Percentiles rank a stretch among this genome's conserved stretches.
phyloP scores from a whole-genome alignment of 37 sponge, comb jelly and placozoan species.

The Dysidea cf. avara region DNA sequence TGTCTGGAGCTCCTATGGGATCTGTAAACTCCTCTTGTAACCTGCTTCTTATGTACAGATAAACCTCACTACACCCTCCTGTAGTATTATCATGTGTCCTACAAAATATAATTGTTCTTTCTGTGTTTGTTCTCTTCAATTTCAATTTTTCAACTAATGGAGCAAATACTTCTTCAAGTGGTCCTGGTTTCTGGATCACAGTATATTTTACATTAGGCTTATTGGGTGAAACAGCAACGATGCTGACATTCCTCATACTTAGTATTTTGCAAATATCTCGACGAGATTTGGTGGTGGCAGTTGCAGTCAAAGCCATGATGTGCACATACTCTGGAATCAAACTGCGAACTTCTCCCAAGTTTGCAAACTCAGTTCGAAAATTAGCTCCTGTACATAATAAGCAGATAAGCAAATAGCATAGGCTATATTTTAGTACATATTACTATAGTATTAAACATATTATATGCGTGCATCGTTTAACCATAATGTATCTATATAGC shows the following conservation, averaged over 20 bases:
- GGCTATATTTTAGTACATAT: too few relatives aligned
- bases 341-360: constrained; percentile 22
- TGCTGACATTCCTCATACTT: background rate
- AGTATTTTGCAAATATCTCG: background rate
- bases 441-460: too few relatives aligned
- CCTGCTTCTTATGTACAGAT: constrained; percentile 4
- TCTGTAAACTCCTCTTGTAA: constrained; percentile 3
- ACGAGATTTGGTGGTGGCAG: background rate
- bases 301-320: constrained; percentile 33
- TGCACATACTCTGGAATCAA: constrained; percentile 6
- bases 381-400: constrained; percentile 14
- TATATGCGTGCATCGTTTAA: too few relatives aligned
- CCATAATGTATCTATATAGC: too few relatives aligned
- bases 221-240: constrained; percentile 19
- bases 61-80: background rate
- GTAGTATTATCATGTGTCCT: constrained; percentile 7
- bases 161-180: constrained; percentile 24
- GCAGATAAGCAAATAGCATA: too few relatives aligned
- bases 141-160: constrained; percentile 23
- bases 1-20: constrained; percentile 7
- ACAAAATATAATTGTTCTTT: constrained; percentile 22
- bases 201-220: constrained; percentile 13
- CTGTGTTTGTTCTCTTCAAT: background rate
- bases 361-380: constrained; percentile 21
- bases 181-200: background rate